phyloP scores from a whole-genome alignment of 2,888 invertebrate genomes.

The Alviniconcha strummeri region DNA sequence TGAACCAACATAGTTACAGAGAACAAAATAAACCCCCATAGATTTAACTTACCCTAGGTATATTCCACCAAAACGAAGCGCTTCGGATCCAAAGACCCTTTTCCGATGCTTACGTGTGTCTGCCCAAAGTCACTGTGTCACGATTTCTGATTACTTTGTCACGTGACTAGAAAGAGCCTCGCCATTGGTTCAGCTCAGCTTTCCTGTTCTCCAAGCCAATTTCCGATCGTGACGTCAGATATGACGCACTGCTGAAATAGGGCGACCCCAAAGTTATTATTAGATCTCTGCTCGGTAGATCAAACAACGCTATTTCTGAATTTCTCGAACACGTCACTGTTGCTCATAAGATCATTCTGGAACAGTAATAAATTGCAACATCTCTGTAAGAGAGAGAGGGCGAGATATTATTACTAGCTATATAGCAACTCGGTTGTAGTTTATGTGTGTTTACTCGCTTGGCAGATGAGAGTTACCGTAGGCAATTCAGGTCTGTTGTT shows the following conservation, averaged over 20 bases:
- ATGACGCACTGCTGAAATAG: slow-evolving; percentile 12
- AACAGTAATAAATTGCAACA: too few species aligned
- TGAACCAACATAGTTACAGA: neutral
- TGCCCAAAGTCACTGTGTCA: slow-evolving; percentile 48
- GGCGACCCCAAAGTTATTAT: slow-evolving; percentile 28
- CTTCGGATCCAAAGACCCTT: slow-evolving; percentile 10
- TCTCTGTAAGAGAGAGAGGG: too few species aligned
- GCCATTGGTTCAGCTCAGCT: slow-evolving; percentile 36
- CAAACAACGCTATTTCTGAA: too few species aligned
- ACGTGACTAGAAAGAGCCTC: slow-evolving; percentile 35
- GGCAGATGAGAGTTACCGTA: too few species aligned
- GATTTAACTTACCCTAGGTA: neutral
- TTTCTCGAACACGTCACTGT: too few species aligned
- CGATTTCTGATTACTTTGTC: slow-evolving; percentile 42
- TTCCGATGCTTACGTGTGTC: slow-evolving; percentile 35
- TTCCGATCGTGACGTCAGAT: slow-evolving; percentile 34
- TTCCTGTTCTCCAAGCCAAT: neutral
- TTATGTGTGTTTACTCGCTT: too few species aligned
- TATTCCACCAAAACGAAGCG: slow-evolving; percentile 14
- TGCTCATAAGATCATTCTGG: too few species aligned
- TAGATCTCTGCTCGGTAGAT: neutral
- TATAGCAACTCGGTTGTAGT: too few species aligned
- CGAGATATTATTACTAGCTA: too few species aligned
- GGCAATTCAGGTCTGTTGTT: too few species aligned
- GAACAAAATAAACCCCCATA: neutral